Percentiles rank a stretch among this genome's conserved stretches.
Evolutionary conservation across 1,140 invertebrate species (phyloP).

Genomic region (Chrysopa pallens): DNA sequence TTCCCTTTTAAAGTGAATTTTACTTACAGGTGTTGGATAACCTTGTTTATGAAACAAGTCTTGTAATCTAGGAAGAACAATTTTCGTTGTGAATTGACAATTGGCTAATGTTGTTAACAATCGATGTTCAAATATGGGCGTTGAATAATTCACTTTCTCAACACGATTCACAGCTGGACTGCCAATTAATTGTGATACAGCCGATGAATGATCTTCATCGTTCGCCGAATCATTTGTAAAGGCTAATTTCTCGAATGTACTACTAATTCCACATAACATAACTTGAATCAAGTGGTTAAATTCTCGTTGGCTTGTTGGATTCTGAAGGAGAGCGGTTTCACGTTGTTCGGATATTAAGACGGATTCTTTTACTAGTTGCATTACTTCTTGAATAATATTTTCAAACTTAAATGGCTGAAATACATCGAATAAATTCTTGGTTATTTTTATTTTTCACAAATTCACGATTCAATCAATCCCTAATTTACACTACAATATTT

Average conservation of each 20-base stretch:
- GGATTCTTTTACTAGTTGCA: constrained; percentile 72
- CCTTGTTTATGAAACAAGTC: constrained; percentile 39
- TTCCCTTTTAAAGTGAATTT: no score
- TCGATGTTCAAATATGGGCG: constrained; percentile 36
- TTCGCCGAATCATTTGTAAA: constrained; percentile 39
- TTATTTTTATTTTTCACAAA: constrained; percentile 4
- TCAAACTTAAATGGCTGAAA: constrained; percentile 70
- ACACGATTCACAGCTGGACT: constrained; percentile 33
- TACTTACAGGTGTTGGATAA: constrained; percentile 42
- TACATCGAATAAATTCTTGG: constrained; percentile 7
- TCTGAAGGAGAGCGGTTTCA: constrained; percentile 47
- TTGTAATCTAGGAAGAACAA: constrained; percentile 50
- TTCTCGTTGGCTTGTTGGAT: constrained; percentile 38
- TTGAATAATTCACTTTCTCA: constrained; percentile 11
- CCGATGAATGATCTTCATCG: constrained; percentile 28
- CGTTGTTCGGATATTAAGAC: constrained; percentile 53
- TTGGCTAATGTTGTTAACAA: constrained; percentile 78
- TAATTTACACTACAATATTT: no score
- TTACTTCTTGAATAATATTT: constrained; percentile 60
- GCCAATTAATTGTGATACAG: constrained; percentile 42
- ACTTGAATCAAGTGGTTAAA: constrained; percentile 51
- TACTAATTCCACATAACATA: constrained; percentile 45
- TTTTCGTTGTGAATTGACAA: constrained; percentile 63
- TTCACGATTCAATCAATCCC: no score
- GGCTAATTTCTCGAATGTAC: constrained; percentile 43